phyloP scores from a whole-genome alignment of 2,113 vertebrate species.

The Stomatorhinus ivindoensis region DNA sequence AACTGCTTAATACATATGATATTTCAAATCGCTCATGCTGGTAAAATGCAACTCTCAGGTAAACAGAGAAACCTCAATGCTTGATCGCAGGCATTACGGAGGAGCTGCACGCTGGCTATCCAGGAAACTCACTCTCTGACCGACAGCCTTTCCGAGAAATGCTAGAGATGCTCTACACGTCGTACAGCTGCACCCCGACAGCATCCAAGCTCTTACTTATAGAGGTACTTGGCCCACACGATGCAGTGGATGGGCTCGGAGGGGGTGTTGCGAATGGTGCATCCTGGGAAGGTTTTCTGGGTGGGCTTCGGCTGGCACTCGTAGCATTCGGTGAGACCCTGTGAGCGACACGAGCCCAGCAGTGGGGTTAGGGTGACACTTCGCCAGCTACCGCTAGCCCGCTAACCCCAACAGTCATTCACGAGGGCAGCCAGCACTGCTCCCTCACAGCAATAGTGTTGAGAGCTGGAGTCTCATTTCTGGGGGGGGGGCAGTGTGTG shows the following conservation, averaged over 20 bases:
- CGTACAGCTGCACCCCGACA: neutral
- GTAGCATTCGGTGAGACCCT: conserved; percentile 95
- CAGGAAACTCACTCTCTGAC: neutral
- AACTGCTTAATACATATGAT: neutral
- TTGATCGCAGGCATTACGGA: neutral
- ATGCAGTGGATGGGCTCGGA: conserved; percentile 98
- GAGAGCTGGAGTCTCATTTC: neutral
- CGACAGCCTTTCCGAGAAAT: neutral
- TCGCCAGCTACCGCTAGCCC: neutral
- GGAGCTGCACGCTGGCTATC: neutral
- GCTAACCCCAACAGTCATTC: neutral
- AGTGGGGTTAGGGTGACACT: neutral
- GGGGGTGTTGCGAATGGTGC: conserved; percentile 95
- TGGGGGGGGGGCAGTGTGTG: neutral
- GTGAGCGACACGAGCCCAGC: conserved; percentile 2
- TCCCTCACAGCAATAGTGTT: neutral
- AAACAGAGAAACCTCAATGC: neutral
- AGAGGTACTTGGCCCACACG: conserved; percentile 98
- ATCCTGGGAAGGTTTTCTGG: conserved; percentile 97
- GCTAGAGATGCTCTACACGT: too few relatives aligned
- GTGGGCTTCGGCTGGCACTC: conserved; percentile 95
- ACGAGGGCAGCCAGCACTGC: neutral
- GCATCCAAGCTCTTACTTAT: conserved; percentile 72
- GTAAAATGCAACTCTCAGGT: neutral
- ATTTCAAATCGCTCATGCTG: neutral